phyloP scores from a whole-genome alignment of 2,888 invertebrate genomes.

The Spialia ferax region DNA sequence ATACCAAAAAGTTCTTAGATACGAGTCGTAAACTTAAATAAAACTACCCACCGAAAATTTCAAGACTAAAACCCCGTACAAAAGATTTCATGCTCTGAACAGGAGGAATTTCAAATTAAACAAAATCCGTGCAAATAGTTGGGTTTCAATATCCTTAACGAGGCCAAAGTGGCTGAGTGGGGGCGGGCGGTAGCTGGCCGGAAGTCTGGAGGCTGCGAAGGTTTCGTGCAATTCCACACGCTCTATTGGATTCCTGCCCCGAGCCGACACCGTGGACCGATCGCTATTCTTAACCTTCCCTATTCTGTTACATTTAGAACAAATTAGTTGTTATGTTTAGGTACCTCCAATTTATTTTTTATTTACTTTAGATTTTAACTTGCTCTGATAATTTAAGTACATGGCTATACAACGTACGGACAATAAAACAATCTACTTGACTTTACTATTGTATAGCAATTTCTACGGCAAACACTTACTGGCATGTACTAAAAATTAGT shows the following conservation, averaged over 20 bases:
- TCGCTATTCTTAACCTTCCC: neutral
- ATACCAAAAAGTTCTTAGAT: neutral
- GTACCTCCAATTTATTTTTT: too few relatives aligned
- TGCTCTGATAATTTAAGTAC: too few relatives aligned
- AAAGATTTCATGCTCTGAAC: neutral
- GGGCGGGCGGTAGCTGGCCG: neutral
- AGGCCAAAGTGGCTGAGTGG: neutral
- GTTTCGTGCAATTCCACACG: neutral
- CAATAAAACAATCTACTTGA: too few relatives aligned
- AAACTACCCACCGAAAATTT: conserved; percentile 7
- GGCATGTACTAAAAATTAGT: too few relatives aligned
- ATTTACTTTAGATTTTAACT: too few relatives aligned
- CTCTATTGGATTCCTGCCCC: neutral
- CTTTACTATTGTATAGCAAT: too few relatives aligned
- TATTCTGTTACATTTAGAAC: neutral
- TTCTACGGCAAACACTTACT: too few relatives aligned
- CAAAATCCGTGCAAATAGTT: conserved; percentile 38
- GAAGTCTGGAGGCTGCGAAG: neutral
- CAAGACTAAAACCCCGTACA: conserved; percentile 5
- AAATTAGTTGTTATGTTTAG: too few relatives aligned
- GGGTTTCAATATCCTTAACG: conserved; percentile 25
- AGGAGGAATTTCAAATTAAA: conserved; percentile 36
- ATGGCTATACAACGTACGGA: too few relatives aligned
- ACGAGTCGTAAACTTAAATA: conserved; percentile 2
- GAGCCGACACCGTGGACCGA: neutral